Evolutionary conservation across 2,797 vertebrate genomes (phyloP).

Genomic region (Mareca penelope): DNA sequence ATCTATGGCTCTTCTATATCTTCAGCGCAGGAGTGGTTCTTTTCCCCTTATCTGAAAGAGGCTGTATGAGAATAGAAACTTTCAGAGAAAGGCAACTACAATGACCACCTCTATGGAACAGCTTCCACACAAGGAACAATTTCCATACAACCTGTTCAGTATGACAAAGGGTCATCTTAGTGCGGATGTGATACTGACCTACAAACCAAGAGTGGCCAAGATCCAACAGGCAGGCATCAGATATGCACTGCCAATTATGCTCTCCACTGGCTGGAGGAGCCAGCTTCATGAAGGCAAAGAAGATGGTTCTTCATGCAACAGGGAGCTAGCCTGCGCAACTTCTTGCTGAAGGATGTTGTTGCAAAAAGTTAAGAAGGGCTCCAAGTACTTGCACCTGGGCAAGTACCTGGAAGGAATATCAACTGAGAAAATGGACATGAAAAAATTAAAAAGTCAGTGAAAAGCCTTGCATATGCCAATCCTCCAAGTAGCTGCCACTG

Average conservation of each 20-base stretch:
- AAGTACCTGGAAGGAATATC: background rate
- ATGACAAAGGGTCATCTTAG: background rate
- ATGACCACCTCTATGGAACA: background rate
- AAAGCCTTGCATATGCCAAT: background rate
- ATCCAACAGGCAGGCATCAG: background rate
- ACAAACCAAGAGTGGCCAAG: background rate
- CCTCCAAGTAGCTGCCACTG: background rate
- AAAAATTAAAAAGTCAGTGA: fast-evolving
- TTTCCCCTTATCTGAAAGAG: background rate
- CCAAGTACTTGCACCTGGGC: background rate
- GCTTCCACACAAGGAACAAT: background rate
- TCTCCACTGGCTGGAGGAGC: background rate
- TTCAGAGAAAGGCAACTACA: background rate
- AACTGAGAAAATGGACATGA: background rate
- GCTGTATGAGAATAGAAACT: background rate
- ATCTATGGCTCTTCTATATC: background rate
- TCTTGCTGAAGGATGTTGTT: background rate
- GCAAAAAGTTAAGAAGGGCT: background rate
- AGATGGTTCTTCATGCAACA: background rate
- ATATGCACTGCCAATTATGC: background rate
- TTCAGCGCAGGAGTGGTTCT: background rate
- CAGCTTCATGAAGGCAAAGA: background rate
- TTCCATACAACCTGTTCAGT: background rate
- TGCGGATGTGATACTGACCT: background rate
- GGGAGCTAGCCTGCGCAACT: background rate